These are phyloP conservation scores for human DNA, from an alignment of 2,113 vertebrate species.

Conservation along the genomic window DNA sequence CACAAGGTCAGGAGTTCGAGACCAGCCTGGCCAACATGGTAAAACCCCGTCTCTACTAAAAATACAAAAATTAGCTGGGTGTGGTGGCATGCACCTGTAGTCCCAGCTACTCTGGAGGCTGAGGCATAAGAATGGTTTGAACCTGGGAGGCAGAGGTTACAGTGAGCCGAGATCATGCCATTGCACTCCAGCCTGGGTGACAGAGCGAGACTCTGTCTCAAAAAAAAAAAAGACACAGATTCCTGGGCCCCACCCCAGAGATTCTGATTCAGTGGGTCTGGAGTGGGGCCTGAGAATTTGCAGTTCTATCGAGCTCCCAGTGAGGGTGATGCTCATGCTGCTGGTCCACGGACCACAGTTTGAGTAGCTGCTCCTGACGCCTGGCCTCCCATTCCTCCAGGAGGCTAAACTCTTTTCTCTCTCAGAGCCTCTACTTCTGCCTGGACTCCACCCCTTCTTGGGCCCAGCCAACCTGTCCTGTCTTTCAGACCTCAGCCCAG, in stretches of 20 bases:
- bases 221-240: neutral
- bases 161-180: too few species aligned
- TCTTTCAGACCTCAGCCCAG: neutral
- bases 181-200: too few species aligned
- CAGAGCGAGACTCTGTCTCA: too few species aligned
- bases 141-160: too few species aligned
- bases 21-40: too few species aligned
- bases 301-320: neutral
- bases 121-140: too few species aligned
- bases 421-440: neutral
- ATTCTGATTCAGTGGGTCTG: neutral
- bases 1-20: too few species aligned
- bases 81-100: too few species aligned
- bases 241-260: neutral
- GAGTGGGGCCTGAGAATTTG: neutral
- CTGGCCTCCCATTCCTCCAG: neutral
- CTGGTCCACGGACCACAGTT: neutral
- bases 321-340: too few species aligned
- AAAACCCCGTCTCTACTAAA: too few species aligned
- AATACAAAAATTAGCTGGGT: too few species aligned
- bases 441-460: accelerated
- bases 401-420: neutral
- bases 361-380: neutral
- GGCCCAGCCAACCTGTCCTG: neutral
- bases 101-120: too few species aligned